phyloP scores from a whole-genome alignment of 2,797 vertebrate species.

The Sparidentex hasta region DNA sequence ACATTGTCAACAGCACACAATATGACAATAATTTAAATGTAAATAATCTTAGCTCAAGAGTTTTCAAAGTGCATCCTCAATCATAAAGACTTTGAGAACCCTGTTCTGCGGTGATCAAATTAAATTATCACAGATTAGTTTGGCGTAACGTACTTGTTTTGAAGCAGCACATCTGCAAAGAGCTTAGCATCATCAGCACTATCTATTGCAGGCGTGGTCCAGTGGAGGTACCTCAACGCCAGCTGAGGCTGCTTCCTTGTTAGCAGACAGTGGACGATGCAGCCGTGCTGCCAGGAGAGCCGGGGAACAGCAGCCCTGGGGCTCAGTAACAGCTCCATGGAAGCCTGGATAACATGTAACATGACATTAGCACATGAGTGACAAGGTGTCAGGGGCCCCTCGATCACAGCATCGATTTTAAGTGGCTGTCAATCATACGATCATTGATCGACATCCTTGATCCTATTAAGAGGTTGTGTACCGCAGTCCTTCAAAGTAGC shows the following conservation, averaged over 20 bases:
- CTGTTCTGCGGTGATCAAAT: no score
- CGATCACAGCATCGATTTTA: no score
- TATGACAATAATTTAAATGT: background rate
- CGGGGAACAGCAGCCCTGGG: constrained; percentile 57
- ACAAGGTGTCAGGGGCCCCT: no score
- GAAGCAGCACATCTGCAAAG: constrained; percentile 67
- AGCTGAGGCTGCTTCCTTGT: constrained; percentile 58
- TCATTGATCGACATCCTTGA: no score
- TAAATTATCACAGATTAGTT: background rate
- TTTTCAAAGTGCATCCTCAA: no score
- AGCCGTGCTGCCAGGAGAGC: constrained; percentile 72
- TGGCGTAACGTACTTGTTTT: constrained; percentile 60
- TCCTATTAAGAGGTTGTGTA: no score
- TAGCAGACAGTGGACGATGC: constrained; percentile 68
- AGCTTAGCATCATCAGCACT: constrained; percentile 70
- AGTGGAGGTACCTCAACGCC: constrained; percentile 72
- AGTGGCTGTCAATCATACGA: no score
- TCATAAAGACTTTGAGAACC: no score
- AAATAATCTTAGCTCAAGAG: background rate
- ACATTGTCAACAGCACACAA: background rate
- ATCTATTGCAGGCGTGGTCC: constrained; percentile 61
- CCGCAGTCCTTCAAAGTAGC: no score
- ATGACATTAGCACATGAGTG: background rate
- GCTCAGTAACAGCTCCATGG: constrained; percentile 72
- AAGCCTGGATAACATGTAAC: constrained; percentile 46